Conservation (phyloP, 2,888 invertebrate species). For the Rotaria macrura region DNA sequence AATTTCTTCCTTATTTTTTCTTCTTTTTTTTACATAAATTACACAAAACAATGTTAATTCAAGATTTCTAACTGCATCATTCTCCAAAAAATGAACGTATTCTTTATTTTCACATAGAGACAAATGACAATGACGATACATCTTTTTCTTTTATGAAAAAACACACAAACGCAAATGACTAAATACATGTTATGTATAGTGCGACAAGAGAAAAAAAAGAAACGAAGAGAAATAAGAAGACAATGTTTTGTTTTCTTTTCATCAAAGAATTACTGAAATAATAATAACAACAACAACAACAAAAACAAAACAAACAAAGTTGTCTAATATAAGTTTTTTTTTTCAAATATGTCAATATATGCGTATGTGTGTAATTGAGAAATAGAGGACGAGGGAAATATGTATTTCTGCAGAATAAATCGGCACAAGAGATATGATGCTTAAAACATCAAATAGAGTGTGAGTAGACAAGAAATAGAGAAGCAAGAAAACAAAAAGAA, state of each 20-base stretch:
- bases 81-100: conserved; percentile 2
- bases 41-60: neutral
- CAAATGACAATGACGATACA: conserved; percentile 12
- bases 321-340: neutral
- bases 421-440: neutral
- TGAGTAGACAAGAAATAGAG: neutral
- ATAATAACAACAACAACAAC: conserved; percentile 9
- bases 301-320: conserved; percentile 1
- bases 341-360: neutral
- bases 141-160: conserved; percentile 7
- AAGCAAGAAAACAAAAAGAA: neutral
- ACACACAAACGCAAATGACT: conserved; percentile 15
- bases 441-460: neutral
- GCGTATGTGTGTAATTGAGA: neutral
- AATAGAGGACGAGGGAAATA: neutral
- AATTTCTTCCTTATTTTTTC: neutral
- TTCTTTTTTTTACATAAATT: neutral
- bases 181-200: conserved; percentile 8
- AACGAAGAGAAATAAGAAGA: neutral
- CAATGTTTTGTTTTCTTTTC: conserved; percentile 6
- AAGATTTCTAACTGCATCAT: conserved; percentile 8
- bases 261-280: neutral
- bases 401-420: neutral
- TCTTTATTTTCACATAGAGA: conserved; percentile 12
- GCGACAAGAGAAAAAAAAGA: neutral